Evolutionary conservation across 2,888 invertebrate species (phyloP).

Genomic region (Pseudeuparius sepicola): DNA sequence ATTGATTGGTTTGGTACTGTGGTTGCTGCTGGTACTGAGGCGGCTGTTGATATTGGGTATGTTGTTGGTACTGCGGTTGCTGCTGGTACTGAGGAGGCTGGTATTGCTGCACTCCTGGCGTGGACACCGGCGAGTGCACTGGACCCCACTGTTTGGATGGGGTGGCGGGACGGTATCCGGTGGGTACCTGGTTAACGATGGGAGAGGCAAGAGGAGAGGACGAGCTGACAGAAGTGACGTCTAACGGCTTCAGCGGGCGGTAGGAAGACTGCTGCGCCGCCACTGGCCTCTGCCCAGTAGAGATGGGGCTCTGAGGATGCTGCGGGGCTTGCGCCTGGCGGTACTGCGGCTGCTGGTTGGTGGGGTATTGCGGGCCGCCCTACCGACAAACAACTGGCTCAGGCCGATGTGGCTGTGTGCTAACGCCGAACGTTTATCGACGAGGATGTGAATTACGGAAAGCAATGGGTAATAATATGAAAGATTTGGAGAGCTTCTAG

Average conservation of each 20-base stretch:
- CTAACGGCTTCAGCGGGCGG: slow-evolving; percentile 29
- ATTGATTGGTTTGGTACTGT: slow-evolving; percentile 16
- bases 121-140: slow-evolving; percentile 39
- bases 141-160: slow-evolving; percentile 40
- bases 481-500: too few species aligned
- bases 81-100: slow-evolving; percentile 17
- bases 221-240: slow-evolving; percentile 27
- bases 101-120: slow-evolving; percentile 27
- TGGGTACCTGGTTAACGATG: slow-evolving; percentile 28
- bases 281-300: slow-evolving; percentile 18
- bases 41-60: slow-evolving; percentile 19
- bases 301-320: slow-evolving; percentile 5
- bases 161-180: slow-evolving; percentile 31
- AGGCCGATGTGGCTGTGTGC: too few species aligned
- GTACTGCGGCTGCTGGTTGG: slow-evolving; percentile 22
- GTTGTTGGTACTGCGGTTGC: slow-evolving; percentile 20
- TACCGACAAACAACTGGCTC: slow-evolving; percentile 29
- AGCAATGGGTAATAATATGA: too few species aligned
- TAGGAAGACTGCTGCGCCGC: slow-evolving; percentile 20
- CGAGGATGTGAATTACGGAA: too few species aligned
- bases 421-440: too few species aligned
- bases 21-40: slow-evolving; percentile 22
- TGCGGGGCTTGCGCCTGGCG: slow-evolving; percentile 17
- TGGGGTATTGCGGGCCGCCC: slow-evolving; percentile 36
- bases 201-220: slow-evolving; percentile 40